Evolutionary conservation across 2,113 vertebrate species (phyloP), one percentile per base, ranked within the genome.

Genomic region (Apus apus): DNA sequence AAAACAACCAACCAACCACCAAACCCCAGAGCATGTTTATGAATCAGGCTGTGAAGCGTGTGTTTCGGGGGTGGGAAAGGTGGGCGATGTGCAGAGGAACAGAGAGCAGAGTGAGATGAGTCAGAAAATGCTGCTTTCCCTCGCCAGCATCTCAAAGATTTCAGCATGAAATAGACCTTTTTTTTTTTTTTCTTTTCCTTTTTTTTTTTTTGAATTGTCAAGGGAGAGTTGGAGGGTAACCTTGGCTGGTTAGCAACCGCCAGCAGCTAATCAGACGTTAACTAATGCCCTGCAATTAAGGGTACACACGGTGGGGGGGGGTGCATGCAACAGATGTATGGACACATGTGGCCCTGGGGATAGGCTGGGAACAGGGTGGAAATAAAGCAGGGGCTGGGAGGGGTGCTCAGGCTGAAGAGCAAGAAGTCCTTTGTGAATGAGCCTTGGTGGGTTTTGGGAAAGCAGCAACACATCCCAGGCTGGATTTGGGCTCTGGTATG

Each of bases 41-140:
- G 97, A 93, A 97, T 97, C 97, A 97, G 96, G 57, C 72, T 83
- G 85, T 6, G 72, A 27, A 97, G 94, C 89, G 96, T 97, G 95
- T 94, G 94, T 94, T 95, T 96, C 45, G 96, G 94, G 94, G 97
- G 97, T 95, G 97, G 96, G 45, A 53, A 48, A 90, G 94, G 97
- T 97, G 96, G 97, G 97, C 97, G 96, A 97, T 70, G 96, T 22
- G 48, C 91, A 83, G 88, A 89, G 87, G 90, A 96, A 97, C 76
- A 93, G 94, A 95, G 87, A 74, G 82, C 93, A 85, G 94, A 93
- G 90, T 87, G 60, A 70, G 88, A 97, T 98, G 97, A 98, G 97
- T 97, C 97, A 98, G 94, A 95, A 94, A 94, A 96, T 10, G 75
- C 82, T 81, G 89, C 88, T 75, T 87, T 95, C 72, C 88, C 87